phyloP scores from a whole-genome alignment of 2,888 invertebrate genomes.

The Idaea straminata region DNA sequence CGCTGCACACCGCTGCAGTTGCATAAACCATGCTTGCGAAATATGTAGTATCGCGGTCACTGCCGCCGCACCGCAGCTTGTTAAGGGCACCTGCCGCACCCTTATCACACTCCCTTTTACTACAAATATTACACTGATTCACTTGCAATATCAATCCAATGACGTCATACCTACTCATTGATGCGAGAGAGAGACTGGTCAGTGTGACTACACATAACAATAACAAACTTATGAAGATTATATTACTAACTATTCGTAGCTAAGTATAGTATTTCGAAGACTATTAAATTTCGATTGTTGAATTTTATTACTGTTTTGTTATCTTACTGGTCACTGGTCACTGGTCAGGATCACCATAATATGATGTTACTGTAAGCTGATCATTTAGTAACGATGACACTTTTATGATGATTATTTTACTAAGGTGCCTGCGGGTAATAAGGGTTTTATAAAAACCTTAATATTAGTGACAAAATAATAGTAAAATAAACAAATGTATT shows the following conservation, averaged over 20 bases:
- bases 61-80: slow-evolving; percentile 61
- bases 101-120: slow-evolving; percentile 31
- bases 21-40: slow-evolving; percentile 71
- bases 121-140: not conserved
- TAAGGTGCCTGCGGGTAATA: too few species aligned
- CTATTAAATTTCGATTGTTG: not conserved
- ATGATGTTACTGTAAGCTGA: not conserved
- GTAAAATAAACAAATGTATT: too few species aligned
- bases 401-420: too few species aligned
- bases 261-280: not conserved
- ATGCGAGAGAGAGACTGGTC: not conserved
- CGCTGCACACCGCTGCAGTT: slow-evolving; percentile 70
- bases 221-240: not conserved
- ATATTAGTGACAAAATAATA: too few species aligned
- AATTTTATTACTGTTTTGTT: not conserved
- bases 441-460: too few species aligned
- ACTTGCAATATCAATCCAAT: not conserved
- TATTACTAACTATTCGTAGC: not conserved
- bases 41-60: slow-evolving; percentile 73
- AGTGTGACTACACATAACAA: not conserved
- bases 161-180: not conserved
- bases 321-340: not conserved
- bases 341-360: not conserved
- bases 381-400: not conserved
- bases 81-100: slow-evolving; percentile 66